Evolutionary conservation across 2,797 vertebrate genomes (phyloP), one percentile per base, ranked within the genome.

Genomic region (Tachyglossus aculeatus): DNA sequence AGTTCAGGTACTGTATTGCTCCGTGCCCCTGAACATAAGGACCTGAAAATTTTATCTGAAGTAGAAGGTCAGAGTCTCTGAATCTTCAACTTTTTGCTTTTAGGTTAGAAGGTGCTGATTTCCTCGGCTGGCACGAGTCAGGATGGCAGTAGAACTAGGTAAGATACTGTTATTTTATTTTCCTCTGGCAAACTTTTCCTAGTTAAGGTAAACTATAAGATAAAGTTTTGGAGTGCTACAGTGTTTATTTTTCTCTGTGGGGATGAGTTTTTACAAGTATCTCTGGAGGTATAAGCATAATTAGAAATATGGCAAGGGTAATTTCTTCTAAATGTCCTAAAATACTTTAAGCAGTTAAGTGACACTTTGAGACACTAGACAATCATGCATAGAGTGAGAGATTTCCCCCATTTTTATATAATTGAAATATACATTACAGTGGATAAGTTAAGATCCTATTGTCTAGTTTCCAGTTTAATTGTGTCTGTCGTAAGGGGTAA

Each of bases 311-410:
- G 25, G 74, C 69, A 54, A 4, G 22, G 31, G 18, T 13, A 44
- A 22, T 43, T 52, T 61, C 36, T 13, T 19, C 12, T 29, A 31
- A 47, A 12, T 66, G 62, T 47, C 33, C 56, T 33, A 67, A 37
- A 11, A 64, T 36, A 67, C 48, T 71, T 71, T 64, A 69, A 56
- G 44, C 60, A 48, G 16, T 19, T 67, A 27, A 3, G 22, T 2
- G 2, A 81, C 75, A 3, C 10, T 40, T 36, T 56, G 27, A 69
- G 58, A 58, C 45, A 29, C 31, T 2, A 53, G 18, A n/a, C 29
- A 24, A n/a, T n/a, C n/a, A n/a, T n/a, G n/a, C n/a, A n/a, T n/a
- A n/a, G n/a, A n/a, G n/a, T n/a, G n/a, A n/a, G n/a, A n/a, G n/a
- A n/a, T n/a, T n/a, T n/a, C n/a, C n/a, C n/a, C n/a, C 25, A 3